Evolutionary conservation across 1,140 invertebrate genomes (phyloP).

Genomic region (Drosophila gunungcola): DNA sequence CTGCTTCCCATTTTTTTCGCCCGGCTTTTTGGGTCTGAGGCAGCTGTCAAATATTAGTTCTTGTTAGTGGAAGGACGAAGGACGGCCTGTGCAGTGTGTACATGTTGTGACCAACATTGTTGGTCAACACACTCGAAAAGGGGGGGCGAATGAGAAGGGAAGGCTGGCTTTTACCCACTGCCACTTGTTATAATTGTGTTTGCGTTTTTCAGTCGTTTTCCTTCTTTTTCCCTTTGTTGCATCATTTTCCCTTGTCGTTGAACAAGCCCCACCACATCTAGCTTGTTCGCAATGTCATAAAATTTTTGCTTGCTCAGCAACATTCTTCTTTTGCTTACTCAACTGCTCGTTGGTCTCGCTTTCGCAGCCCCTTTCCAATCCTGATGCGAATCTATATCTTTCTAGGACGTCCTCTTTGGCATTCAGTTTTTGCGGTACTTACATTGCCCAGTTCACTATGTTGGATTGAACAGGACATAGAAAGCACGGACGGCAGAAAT

Average conservation of each 20-base stretch:
- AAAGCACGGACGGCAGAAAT: slow-evolving; percentile 1
- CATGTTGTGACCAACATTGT: slow-evolving; percentile 77
- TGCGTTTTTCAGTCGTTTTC: slow-evolving; percentile 75
- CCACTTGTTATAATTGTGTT: slow-evolving; percentile 81
- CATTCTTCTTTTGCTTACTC: slow-evolving; percentile 69
- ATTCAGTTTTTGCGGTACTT: slow-evolving; percentile 51
- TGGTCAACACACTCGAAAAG: slow-evolving; percentile 70
- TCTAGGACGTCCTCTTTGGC: slow-evolving; percentile 22
- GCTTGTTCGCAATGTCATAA: slow-evolving; percentile 78
- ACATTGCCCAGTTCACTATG: slow-evolving; percentile 43
- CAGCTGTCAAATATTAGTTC: slow-evolving; percentile 65
- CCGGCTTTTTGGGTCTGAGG: slow-evolving; percentile 39
- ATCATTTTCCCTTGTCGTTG: slow-evolving; percentile 8
- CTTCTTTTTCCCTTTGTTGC: slow-evolving; percentile 13
- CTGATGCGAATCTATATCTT: slow-evolving; percentile 21
- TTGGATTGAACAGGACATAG: slow-evolving; percentile 35
- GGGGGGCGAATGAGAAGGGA: background rate
- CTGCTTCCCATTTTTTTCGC: slow-evolving; percentile 21
- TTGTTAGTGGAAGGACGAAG: slow-evolving; percentile 50
- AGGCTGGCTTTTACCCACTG: slow-evolving; percentile 13
- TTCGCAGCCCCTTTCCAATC: background rate
- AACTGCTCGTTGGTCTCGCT: slow-evolving; percentile 37
- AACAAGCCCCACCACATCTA: slow-evolving; percentile 24
- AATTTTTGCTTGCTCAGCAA: slow-evolving; percentile 79
- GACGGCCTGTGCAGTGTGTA: slow-evolving; percentile 25